Evolutionary conservation across 2,888 invertebrate genomes (phyloP).

Genomic region (Drosophila hamatofila): DNA sequence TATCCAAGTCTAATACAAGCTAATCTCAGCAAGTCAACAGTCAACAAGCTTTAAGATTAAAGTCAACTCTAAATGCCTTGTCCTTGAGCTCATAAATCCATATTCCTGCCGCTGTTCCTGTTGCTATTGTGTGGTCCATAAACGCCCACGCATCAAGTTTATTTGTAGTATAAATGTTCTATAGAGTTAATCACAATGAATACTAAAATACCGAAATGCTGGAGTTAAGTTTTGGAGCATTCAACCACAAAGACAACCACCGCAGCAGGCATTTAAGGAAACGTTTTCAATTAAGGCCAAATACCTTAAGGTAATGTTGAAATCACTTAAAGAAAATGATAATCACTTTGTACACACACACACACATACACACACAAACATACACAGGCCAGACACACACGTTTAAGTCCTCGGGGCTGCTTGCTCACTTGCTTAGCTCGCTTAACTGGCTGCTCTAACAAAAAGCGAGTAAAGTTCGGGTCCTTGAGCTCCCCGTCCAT

Average conservation of each 20-base stretch:
- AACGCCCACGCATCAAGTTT: slow-evolving; percentile 26
- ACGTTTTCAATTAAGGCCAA: slow-evolving; percentile 73
- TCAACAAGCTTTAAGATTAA: not conserved
- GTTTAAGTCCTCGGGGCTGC: slow-evolving; percentile 71
- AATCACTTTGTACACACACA: slow-evolving; percentile 75
- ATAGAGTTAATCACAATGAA: slow-evolving; percentile 64
- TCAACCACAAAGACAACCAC: slow-evolving; percentile 59
- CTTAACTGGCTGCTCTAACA: slow-evolving; percentile 32
- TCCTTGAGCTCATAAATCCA: slow-evolving; percentile 23
- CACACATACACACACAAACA: not conserved
- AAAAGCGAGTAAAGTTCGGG: slow-evolving; percentile 28
- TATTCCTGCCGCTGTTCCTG: not conserved
- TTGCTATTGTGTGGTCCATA: not conserved
- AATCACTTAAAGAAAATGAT: slow-evolving; percentile 82
- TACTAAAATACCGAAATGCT: slow-evolving; percentile 14
- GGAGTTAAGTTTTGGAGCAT: slow-evolving; percentile 46
- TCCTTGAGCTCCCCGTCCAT: slow-evolving; percentile 25
- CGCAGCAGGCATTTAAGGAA: slow-evolving; percentile 65
- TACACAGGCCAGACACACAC: not conserved
- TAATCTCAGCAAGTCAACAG: not conserved
- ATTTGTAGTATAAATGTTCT: slow-evolving; percentile 50
- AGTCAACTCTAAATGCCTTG: not conserved
- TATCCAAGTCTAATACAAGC: not conserved
- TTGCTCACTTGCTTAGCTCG: slow-evolving; percentile 59
- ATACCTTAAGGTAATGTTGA: slow-evolving; percentile 77